phyloP scores from a whole-genome alignment of 2,888 invertebrate species.

The Rhabditoides inermis region DNA sequence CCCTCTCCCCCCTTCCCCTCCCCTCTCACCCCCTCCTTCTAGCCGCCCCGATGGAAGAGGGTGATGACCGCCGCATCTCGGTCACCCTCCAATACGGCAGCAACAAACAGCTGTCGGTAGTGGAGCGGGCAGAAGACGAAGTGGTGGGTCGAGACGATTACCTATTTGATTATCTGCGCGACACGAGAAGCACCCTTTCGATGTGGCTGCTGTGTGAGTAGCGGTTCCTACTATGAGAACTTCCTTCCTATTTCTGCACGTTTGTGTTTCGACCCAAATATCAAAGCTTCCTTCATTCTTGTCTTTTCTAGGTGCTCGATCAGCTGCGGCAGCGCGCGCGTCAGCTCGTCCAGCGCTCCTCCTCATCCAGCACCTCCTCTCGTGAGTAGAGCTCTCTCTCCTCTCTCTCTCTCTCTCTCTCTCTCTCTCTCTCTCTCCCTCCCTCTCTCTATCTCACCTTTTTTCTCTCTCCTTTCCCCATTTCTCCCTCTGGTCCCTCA shows the following conservation, averaged over 20 bases:
- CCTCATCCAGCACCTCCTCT: no score
- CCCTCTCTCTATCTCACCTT: neutral
- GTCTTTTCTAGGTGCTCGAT: conserved; percentile 32
- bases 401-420: conserved; percentile 1
- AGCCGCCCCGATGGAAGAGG: neutral
- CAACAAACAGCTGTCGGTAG: neutral
- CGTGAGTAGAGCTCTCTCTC: no score
- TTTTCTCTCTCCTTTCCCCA: neutral
- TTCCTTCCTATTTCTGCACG: no score
- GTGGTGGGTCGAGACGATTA: no score
- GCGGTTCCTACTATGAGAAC: no score
- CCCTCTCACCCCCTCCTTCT: neutral
- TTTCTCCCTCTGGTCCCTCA: neutral
- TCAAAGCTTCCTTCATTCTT: neutral
- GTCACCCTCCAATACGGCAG: no score
- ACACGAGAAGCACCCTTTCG: no score
- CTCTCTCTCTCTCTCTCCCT: neutral
- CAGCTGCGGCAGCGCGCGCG: conserved; percentile 32
- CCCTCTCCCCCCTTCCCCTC: neutral
- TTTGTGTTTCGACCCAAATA: no score
- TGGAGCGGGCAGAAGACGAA: neutral
- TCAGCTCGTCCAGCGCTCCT: conserved; percentile 36
- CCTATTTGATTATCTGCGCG: no score
- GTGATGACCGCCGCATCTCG: no score
- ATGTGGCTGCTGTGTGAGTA: no score